Evolutionary conservation across 2,113 vertebrate species (phyloP).

Genomic region (Lampris megalopsis): DNA sequence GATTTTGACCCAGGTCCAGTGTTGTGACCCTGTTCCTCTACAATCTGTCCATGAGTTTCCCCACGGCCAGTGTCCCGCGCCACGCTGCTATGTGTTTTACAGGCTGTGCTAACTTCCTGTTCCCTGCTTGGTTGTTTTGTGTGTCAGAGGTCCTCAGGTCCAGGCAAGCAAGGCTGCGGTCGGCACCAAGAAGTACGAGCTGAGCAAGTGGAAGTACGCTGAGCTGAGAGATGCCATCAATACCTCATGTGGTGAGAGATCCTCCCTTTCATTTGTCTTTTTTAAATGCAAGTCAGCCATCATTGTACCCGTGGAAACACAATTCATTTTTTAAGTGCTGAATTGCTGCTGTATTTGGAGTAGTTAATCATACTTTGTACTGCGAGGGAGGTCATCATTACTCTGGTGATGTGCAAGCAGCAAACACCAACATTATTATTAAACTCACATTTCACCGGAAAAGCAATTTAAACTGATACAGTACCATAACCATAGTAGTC

Average conservation of each 20-base stretch:
- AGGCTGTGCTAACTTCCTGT: constrained; percentile 26
- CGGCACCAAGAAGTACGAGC: constrained; percentile 91
- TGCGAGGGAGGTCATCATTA: no score
- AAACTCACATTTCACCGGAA: no score
- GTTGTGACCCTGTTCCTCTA: background rate
- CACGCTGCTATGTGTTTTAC: background rate
- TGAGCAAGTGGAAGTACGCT: constrained; percentile 99
- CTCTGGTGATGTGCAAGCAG: no score
- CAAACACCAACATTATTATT: no score
- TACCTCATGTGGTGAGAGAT: constrained; percentile 93
- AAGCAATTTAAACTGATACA: no score
- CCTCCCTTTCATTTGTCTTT: no score
- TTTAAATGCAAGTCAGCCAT: no score
- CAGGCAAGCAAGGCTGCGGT: constrained; percentile 91
- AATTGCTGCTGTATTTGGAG: no score
- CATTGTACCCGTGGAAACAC: no score
- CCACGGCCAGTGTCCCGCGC: background rate
- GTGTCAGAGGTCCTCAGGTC: constrained; percentile 87
- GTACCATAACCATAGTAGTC: no score
- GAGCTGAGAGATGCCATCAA: constrained; percentile 97
- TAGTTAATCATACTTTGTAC: no score
- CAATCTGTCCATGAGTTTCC: background rate
- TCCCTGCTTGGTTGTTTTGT: constrained; percentile 26
- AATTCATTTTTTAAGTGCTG: no score
- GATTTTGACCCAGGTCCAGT: background rate